phyloP scores from a whole-genome alignment of 2,113 vertebrate species.

The Phainopepla nitens region DNA sequence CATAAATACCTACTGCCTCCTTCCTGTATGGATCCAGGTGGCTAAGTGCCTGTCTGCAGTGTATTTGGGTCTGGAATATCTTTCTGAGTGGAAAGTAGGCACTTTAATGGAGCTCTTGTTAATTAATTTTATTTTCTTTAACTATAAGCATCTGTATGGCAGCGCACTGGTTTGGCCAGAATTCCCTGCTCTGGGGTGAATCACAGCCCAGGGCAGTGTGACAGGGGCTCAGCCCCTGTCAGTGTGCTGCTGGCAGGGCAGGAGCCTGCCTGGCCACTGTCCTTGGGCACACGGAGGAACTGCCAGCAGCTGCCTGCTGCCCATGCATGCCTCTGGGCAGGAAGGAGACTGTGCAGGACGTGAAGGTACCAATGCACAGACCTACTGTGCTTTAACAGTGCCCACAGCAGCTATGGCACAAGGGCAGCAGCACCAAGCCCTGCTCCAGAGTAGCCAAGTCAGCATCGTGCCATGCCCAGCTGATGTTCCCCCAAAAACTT shows the following conservation, averaged over 20 bases:
- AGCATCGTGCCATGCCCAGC: fast-evolving
- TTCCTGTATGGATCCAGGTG: fast-evolving
- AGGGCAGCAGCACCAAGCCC: not conserved
- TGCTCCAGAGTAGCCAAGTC: not conserved
- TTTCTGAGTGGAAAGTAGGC: not conserved
- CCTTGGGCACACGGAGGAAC: not conserved
- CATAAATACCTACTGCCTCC: not conserved
- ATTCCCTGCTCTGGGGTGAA: fast-evolving
- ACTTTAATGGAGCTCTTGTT: not conserved
- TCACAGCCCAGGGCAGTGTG: not conserved
- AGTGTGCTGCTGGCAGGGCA: not conserved
- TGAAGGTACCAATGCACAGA: not conserved
- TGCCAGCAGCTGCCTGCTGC: not conserved
- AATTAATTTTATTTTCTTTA: not conserved
- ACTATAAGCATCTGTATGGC: not conserved
- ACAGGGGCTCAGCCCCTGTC: not conserved
- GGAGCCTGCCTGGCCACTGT: not conserved
- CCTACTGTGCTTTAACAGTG: not conserved
- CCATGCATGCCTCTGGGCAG: not conserved
- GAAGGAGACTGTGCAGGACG: not conserved
- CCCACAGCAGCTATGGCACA: not conserved
- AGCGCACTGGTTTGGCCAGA: not conserved
- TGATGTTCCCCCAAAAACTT: not conserved
- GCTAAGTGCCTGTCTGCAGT: not conserved
- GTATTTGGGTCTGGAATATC: not conserved